Percentiles rank a stretch among this genome's conserved stretches.
Evolutionary conservation across 2,113 vertebrate genomes (phyloP).

Genomic region (Xiphophorus couchianus): DNA sequence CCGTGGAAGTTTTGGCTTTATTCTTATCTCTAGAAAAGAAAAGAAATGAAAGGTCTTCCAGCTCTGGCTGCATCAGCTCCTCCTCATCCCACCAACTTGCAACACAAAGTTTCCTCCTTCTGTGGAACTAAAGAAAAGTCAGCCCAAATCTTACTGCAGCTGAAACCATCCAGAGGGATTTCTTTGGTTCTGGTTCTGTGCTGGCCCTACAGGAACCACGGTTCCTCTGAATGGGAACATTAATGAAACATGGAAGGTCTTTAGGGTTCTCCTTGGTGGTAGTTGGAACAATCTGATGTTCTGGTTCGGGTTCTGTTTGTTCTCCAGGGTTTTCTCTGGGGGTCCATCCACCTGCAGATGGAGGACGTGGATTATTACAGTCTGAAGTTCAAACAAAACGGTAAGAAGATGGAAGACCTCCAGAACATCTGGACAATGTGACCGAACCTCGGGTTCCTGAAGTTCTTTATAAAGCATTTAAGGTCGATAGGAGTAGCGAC

Average conservation of each 20-base stretch:
- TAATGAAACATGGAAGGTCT: background rate
- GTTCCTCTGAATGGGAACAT: too few relatives aligned
- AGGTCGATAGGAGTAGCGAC: background rate
- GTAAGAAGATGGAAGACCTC: slow-evolving; percentile 10
- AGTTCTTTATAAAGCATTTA: background rate
- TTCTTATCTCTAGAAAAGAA: too few relatives aligned
- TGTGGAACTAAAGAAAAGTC: too few relatives aligned
- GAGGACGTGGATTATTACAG: slow-evolving; percentile 78
- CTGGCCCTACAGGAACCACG: too few relatives aligned
- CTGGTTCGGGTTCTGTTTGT: background rate
- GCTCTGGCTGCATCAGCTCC: too few relatives aligned
- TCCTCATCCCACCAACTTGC: too few relatives aligned
- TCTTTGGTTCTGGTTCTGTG: too few relatives aligned
- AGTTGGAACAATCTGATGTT: background rate
- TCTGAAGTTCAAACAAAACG: slow-evolving; percentile 43
- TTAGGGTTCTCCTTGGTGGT: background rate
- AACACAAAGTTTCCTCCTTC: too few relatives aligned
- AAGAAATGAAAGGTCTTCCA: too few relatives aligned
- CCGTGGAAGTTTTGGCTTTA: too few relatives aligned
- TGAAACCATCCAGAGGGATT: too few relatives aligned
- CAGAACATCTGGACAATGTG: background rate
- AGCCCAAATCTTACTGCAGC: too few relatives aligned
- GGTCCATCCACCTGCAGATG: slow-evolving; percentile 80
- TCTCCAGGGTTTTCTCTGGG: slow-evolving; percentile 85
- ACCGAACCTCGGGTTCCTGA: background rate